phyloP scores from a whole-genome alignment of 1,140 invertebrate species.

The Stratiolaelaps scimitus region DNA sequence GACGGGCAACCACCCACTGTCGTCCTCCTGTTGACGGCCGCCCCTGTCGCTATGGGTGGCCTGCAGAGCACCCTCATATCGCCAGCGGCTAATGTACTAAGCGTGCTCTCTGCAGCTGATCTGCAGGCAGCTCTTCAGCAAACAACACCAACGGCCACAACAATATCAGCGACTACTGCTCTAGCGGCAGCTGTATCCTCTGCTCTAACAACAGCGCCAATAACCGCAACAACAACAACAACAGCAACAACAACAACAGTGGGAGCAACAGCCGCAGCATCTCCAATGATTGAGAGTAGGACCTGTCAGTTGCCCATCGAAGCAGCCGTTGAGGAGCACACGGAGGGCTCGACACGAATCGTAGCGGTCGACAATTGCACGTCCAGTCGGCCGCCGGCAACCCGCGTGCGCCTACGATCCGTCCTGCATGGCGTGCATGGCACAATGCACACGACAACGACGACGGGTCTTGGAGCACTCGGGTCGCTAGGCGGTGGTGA shows the following conservation, averaged over 20 bases:
- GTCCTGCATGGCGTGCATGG: not conserved
- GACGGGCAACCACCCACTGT: constrained; percentile 15
- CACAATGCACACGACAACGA: not conserved
- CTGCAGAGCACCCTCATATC: constrained; percentile 18
- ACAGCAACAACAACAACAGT: constrained; percentile 15
- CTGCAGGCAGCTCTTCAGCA: not conserved
- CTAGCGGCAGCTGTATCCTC: too few relatives aligned
- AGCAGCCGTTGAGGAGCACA: not conserved
- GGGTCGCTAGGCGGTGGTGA: not conserved
- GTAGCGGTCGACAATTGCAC: not conserved
- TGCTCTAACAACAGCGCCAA: not conserved
- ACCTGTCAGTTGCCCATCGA: too few relatives aligned
- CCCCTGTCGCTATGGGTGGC: not conserved
- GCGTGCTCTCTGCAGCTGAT: constrained; percentile 22
- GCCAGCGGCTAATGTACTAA: not conserved
- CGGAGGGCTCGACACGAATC: constrained; percentile 5
- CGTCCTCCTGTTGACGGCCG: not conserved
- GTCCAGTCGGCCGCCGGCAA: not conserved
- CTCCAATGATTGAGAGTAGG: not conserved
- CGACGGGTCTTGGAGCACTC: not conserved
- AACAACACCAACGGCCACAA: constrained; percentile 2
- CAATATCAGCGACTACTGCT: not conserved
- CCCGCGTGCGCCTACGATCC: constrained; percentile 1
- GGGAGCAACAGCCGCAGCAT: not conserved
- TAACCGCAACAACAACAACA: constrained; percentile 5